phyloP scores from a whole-genome alignment of 2,888 invertebrate species.

The Neoascia interrupta region DNA sequence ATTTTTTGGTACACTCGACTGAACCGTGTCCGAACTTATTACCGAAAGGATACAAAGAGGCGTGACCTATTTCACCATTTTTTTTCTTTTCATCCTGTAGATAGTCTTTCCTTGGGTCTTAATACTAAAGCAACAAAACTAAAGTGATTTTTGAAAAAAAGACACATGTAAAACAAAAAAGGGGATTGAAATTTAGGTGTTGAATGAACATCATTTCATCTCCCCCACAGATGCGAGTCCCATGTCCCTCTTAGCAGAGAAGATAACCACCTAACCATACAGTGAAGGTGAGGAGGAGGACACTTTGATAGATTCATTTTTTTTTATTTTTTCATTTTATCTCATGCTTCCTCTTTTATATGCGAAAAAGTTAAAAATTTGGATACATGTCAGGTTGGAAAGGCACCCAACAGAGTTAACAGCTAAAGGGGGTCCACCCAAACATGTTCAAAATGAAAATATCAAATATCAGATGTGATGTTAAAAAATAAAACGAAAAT shows the following conservation, averaged over 20 bases:
- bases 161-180: constrained; percentile 38
- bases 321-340: constrained; percentile 12
- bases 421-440: constrained; percentile 54
- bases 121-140: constrained; percentile 22
- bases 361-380: constrained; percentile 61
- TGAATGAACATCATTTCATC: constrained; percentile 69
- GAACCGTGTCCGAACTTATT: constrained; percentile 67
- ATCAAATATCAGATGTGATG: constrained; percentile 54
- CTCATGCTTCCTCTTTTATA: constrained; percentile 53
- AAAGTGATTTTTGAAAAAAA: constrained; percentile 25
- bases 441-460: constrained; percentile 57
- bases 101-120: constrained; percentile 8
- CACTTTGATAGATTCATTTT: constrained; percentile 53
- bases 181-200: constrained; percentile 61
- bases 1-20: constrained; percentile 65
- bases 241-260: constrained; percentile 47
- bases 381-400: constrained; percentile 62
- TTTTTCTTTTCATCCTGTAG: constrained; percentile 12
- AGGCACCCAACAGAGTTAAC: constrained; percentile 60
- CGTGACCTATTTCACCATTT: constrained; percentile 68
- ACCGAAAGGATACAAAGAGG: constrained; percentile 66
- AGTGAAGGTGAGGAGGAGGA: constrained; percentile 58
- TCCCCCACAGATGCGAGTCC: constrained; percentile 64
- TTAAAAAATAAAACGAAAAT: background rate
- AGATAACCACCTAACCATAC: constrained; percentile 18